These are phyloP conservation scores for Diarsia brunnea DNA, from an alignment of 2,888 invertebrate species.

Conservation along the genomic window DNA sequence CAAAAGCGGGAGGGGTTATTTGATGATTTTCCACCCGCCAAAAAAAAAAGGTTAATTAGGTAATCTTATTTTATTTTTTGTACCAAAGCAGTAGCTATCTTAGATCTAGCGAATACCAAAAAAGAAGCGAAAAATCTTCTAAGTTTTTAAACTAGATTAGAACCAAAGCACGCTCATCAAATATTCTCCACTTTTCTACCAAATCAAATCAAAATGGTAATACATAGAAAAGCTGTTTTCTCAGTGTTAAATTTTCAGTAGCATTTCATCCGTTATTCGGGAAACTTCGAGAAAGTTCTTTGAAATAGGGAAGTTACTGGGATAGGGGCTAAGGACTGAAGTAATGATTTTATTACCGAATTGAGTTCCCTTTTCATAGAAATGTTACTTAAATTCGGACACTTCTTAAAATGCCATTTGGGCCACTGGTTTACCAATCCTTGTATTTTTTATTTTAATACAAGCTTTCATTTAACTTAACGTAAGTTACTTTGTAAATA, in stretches of 20 bases:
- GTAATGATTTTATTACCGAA: conserved; percentile 59
- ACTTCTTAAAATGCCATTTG: neutral
- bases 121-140: neutral
- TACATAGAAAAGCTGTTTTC: conserved; percentile 36
- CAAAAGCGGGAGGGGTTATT: too few species aligned
- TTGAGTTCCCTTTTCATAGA: conserved; percentile 33
- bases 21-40: too few species aligned
- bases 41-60: too few species aligned
- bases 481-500: too few species aligned
- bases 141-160: neutral
- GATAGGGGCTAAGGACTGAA: conserved; percentile 21
- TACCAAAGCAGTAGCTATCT: neutral
- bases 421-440: too few species aligned
- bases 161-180: neutral
- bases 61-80: neutral
- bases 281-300: conserved; percentile 28
- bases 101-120: too few species aligned
- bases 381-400: conserved; percentile 28
- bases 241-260: conserved; percentile 31
- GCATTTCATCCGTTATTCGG: conserved; percentile 35
- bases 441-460: too few species aligned
- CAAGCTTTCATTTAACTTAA: too few species aligned
- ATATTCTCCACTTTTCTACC: conserved; percentile 15
- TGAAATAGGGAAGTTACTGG: conserved; percentile 21
- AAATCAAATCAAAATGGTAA: conserved; percentile 53